A percentile compares a stretch with the other conserved stretches of the same genome.
phyloP scores from a whole-genome alignment of 2,888 invertebrate species.

The Orthosia cruda region DNA sequence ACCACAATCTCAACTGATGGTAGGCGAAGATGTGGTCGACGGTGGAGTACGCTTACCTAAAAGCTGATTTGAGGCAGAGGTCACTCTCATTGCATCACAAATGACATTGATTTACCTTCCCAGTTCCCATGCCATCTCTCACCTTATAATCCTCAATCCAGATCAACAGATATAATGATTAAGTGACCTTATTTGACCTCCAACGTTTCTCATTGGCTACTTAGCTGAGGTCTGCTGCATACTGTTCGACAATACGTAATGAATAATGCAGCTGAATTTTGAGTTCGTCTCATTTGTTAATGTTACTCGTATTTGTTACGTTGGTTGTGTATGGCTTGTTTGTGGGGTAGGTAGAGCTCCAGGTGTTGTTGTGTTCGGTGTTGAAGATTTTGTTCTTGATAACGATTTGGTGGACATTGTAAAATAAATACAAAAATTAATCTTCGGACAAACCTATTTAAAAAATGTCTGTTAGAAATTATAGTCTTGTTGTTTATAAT shows the following conservation, averaged over 20 bases:
- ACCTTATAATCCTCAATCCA: constrained; percentile 50
- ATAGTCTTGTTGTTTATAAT: too few relatives aligned
- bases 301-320: constrained; percentile 30
- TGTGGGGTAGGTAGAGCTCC: constrained; percentile 11
- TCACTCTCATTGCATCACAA: constrained; percentile 7
- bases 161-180: constrained; percentile 42
- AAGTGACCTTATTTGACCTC: constrained; percentile 59
- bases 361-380: neutral
- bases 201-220: constrained; percentile 45
- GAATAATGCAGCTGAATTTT: constrained; percentile 70
- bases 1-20: neutral
- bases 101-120: constrained; percentile 23
- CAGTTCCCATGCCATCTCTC: neutral
- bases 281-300: constrained; percentile 56
- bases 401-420: neutral
- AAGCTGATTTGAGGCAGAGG: neutral
- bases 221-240: constrained; percentile 40
- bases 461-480: too few relatives aligned
- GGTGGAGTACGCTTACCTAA: neutral
- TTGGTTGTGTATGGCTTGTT: constrained; percentile 13
- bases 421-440: too few relatives aligned
- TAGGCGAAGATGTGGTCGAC: neutral
- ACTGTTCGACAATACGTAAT: constrained; percentile 49
- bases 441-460: too few relatives aligned
- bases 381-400: constrained; percentile 5